phyloP scores from a whole-genome alignment of 64 coral and sea anemone genomes.

The Pachyseris speciosa region DNA sequence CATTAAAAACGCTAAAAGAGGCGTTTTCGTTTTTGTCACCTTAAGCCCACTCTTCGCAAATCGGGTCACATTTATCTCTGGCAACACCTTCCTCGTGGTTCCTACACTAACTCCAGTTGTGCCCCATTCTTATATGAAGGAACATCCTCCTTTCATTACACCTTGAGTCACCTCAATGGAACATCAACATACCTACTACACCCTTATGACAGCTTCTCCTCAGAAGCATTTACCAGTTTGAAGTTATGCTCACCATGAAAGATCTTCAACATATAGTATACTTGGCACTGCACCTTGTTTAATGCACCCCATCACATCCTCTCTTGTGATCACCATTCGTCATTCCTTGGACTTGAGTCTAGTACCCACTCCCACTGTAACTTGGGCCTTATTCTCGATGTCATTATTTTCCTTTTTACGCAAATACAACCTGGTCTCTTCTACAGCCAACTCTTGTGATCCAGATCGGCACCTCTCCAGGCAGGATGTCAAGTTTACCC shows the following conservation, averaged over 20 bases:
- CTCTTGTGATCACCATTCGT: neutral
- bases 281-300: neutral
- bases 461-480: slow-evolving; percentile 1
- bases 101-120: slow-evolving; percentile 4
- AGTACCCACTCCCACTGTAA: too few relatives aligned
- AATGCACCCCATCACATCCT: slow-evolving; percentile 25
- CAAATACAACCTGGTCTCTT: slow-evolving; percentile 29
- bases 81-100: neutral
- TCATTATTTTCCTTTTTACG: slow-evolving; percentile 57
- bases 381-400: too few relatives aligned
- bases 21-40: too few relatives aligned
- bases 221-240: neutral
- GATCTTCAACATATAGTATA: neutral
- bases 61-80: too few relatives aligned
- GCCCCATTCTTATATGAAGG: slow-evolving; percentile 20
- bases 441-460: slow-evolving; percentile 18
- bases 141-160: slow-evolving; percentile 46
- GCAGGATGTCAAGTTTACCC: slow-evolving; percentile 17
- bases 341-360: slow-evolving; percentile 7
- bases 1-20: too few relatives aligned
- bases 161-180: slow-evolving; percentile 27
- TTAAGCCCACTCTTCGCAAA: too few relatives aligned
- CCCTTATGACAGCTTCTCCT: neutral
- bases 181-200: slow-evolving; percentile 33
- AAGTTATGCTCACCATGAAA: neutral